Conservation (phyloP, 2,797 vertebrate species). For the Hypotaenidia okinawae region DNA sequence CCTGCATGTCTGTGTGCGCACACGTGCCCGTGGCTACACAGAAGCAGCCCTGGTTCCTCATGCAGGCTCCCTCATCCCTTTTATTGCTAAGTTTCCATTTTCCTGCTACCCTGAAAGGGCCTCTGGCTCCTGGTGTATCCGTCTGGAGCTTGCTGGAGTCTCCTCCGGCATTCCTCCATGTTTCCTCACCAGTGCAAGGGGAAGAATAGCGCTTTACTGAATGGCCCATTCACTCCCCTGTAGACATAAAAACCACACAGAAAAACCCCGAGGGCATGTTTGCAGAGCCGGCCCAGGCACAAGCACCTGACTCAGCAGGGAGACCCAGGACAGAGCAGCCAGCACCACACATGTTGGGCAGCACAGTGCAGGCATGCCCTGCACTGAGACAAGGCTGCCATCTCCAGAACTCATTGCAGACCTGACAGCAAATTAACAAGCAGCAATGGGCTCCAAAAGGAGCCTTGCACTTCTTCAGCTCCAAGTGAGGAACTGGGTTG, state of each 20-base stretch:
- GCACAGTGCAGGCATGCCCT: background rate
- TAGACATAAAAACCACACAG: background rate
- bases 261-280: background rate
- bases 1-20: background rate
- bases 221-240: background rate
- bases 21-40: rapidly evolving
- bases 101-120: background rate
- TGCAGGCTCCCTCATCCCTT: background rate
- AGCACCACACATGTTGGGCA: rapidly evolving
- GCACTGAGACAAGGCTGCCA: rapidly evolving
- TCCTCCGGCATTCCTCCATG: background rate
- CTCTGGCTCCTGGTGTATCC: background rate
- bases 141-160: background rate
- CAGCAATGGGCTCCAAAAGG: rapidly evolving
- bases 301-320: background rate
- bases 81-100: background rate
- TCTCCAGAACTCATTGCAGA: background rate
- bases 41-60: background rate
- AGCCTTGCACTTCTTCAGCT: background rate
- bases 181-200: background rate
- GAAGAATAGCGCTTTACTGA: background rate
- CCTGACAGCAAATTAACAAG: background rate
- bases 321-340: background rate
- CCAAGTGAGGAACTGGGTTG: background rate
- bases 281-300: rapidly evolving